phyloP scores from a whole-genome alignment of 2,113 vertebrate species.

The Halcyon senegalensis region DNA sequence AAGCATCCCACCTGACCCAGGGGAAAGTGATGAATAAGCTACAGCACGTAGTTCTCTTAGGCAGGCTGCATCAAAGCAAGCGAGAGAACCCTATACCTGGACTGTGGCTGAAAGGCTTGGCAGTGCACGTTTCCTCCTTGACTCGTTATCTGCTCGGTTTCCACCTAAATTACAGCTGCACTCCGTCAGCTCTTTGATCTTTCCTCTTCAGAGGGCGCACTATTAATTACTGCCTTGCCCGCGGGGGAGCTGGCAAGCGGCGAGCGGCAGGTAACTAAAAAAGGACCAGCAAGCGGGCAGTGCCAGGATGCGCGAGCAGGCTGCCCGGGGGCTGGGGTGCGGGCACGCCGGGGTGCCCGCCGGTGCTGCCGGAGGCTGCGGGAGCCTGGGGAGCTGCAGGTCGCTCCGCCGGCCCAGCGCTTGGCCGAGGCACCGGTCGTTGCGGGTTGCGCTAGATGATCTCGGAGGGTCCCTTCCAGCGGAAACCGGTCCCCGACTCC shows the following conservation, averaged over 20 bases:
- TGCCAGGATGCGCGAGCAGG: neutral
- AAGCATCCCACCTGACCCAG: neutral
- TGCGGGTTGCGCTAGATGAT: accelerated
- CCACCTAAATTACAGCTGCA: neutral
- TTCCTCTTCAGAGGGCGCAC: neutral
- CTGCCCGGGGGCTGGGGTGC: too few relatives aligned
- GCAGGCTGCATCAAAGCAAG: neutral
- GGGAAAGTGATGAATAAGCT: neutral
- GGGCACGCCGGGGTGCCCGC: neutral
- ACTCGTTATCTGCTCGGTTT: neutral
- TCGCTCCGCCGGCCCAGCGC: neutral
- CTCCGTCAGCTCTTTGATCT: neutral
- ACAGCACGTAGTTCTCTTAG: neutral
- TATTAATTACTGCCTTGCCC: neutral
- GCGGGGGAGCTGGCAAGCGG: neutral
- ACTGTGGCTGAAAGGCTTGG: neutral
- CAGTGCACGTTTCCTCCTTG: neutral
- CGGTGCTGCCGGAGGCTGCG: neutral
- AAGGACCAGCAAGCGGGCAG: neutral
- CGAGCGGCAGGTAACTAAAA: neutral
- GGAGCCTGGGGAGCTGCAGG: neutral
- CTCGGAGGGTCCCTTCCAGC: too few relatives aligned
- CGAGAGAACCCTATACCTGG: neutral
- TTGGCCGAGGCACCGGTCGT: neutral
- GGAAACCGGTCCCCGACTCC: accelerated